Percentiles rank a stretch among this genome's conserved stretches.
Conservation (phyloP, 2,888 invertebrate species). For the Cryptocephalus primarius region DNA sequence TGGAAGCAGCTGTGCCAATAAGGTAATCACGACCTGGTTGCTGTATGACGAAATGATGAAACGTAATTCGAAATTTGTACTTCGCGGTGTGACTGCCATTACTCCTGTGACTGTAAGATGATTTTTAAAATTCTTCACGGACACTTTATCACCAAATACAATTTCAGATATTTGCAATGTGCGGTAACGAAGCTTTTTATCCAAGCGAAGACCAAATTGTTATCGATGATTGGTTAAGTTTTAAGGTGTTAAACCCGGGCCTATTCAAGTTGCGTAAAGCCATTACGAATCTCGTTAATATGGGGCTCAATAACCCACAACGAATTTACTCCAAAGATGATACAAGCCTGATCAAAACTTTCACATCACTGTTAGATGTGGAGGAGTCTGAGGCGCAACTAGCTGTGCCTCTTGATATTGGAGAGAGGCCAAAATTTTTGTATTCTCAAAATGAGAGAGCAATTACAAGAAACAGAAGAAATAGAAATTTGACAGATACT, state of each 20-base stretch:
- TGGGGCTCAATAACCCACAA: constrained; percentile 48
- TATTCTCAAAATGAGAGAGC: constrained; percentile 9
- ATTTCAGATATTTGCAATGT: constrained; percentile 22
- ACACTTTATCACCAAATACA: not conserved
- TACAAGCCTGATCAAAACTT: constrained; percentile 34
- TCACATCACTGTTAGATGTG: constrained; percentile 54
- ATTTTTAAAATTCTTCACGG: constrained; percentile 1
- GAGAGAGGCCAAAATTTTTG: constrained; percentile 58
- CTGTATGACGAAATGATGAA: constrained; percentile 78
- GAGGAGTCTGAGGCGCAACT: constrained; percentile 63
- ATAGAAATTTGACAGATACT: not conserved
- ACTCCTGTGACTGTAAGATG: constrained; percentile 61
- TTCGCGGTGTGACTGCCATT: constrained; percentile 70
- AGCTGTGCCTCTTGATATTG: constrained; percentile 32
- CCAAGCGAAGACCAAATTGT: constrained; percentile 16
- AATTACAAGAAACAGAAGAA: not conserved
- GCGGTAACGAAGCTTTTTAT: constrained; percentile 21
- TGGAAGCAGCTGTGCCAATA: constrained; percentile 43
- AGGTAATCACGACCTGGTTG: constrained; percentile 61
- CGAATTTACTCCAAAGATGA: constrained; percentile 51
- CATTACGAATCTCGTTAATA: constrained; percentile 20
- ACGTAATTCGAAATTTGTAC: constrained; percentile 54
- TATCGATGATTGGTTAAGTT: constrained; percentile 28
- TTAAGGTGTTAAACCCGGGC: constrained; percentile 18
- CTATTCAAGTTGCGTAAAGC: constrained; percentile 18